Percentiles rank a stretch among this genome's conserved stretches.
phyloP scores from a whole-genome alignment of 2,888 invertebrate species.

The Branchellion lobata region DNA sequence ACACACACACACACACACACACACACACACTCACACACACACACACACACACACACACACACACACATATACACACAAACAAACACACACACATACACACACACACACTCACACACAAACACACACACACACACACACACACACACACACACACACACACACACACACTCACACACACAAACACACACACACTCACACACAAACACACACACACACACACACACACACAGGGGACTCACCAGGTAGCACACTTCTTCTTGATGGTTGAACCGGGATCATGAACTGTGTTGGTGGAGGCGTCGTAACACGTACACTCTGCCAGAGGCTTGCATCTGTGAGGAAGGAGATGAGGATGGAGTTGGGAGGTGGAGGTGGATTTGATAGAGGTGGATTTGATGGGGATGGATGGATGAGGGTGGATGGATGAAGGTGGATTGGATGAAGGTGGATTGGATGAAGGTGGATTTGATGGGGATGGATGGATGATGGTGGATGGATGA shows the following conservation, averaged over 20 bases:
- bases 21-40: conserved; percentile 19
- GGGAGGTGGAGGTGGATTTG: too few relatives aligned
- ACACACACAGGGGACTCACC: conserved; percentile 17
- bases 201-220: conserved; percentile 18
- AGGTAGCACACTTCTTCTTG: conserved; percentile 39
- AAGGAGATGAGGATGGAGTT: too few relatives aligned
- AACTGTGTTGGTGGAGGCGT: conserved; percentile 25
- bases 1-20: conserved; percentile 23
- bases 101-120: conserved; percentile 15
- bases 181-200: conserved; percentile 19
- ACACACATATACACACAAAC: conserved; percentile 18
- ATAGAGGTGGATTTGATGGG: too few relatives aligned
- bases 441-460: neutral
- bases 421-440: too few relatives aligned
- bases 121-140: conserved; percentile 23
- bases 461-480: neutral
- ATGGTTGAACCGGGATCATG: conserved; percentile 24
- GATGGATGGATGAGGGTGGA: too few relatives aligned
- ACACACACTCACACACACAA: conserved; percentile 15
- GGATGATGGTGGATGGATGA: neutral
- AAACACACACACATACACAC: conserved; percentile 18
- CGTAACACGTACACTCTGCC: conserved; percentile 34
- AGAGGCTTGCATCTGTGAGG: conserved; percentile 24
- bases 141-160: conserved; percentile 22
- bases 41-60: conserved; percentile 23